Evolutionary conservation across 2,113 vertebrate species (phyloP).

Genomic region (Dolichotis patagonum): DNA sequence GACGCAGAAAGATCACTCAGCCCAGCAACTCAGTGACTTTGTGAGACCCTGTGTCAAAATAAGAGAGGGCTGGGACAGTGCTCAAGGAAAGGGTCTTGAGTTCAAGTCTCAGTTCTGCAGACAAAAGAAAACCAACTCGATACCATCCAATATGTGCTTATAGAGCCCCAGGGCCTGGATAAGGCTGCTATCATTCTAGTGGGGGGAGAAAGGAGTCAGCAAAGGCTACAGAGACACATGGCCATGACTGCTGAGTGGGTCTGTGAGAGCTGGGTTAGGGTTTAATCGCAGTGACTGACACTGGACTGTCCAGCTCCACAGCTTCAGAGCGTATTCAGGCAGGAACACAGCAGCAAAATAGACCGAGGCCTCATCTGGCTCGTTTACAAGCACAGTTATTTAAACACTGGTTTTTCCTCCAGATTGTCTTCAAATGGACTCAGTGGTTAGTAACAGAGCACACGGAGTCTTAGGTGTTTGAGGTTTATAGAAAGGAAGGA

Average conservation of each 20-base stretch:
- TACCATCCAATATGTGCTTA: neutral
- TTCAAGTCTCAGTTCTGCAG: neutral
- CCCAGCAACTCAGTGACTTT: neutral
- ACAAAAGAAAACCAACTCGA: neutral
- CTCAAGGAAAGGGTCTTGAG: neutral
- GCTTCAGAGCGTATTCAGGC: neutral
- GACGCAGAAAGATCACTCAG: neutral
- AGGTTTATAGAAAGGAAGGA: neutral
- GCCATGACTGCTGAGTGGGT: neutral
- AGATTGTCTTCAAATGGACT: neutral
- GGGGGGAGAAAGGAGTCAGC: neutral
- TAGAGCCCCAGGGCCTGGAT: neutral
- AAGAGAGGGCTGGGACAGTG: neutral
- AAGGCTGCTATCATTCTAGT: neutral
- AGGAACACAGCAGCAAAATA: neutral
- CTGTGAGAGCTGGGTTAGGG: neutral
- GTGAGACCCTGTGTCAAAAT: neutral
- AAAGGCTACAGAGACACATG: neutral
- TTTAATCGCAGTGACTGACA: neutral
- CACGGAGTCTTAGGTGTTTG: neutral
- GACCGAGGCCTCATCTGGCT: neutral
- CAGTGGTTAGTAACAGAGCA: neutral
- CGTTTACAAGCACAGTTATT: neutral
- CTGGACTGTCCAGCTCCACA: neutral
- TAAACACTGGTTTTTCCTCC: neutral